phyloP scores from a whole-genome alignment of 2,888 invertebrate genomes.

The Thera obeliscata region DNA sequence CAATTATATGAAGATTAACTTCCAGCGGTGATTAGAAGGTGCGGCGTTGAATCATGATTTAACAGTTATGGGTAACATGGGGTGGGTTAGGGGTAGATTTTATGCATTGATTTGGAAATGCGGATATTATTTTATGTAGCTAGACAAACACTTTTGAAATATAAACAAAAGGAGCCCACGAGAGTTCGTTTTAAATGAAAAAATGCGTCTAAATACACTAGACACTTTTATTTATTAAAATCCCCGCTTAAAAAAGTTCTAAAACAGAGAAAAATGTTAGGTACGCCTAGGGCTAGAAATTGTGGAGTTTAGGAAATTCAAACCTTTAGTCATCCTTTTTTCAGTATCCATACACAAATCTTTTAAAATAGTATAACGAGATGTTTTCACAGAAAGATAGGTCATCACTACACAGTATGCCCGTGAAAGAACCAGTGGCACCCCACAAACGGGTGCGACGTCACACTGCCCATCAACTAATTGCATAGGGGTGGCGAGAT shows the following conservation, averaged over 20 bases:
- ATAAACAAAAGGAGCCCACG: too few species aligned
- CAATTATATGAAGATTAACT: slow-evolving; percentile 77
- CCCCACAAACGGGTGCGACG: slow-evolving; percentile 5
- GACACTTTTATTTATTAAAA: too few species aligned
- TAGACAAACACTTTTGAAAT: too few species aligned
- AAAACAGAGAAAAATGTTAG: too few species aligned
- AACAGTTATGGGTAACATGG: slow-evolving; percentile 10
- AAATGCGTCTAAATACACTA: too few species aligned
- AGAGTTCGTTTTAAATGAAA: too few species aligned
- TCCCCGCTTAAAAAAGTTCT: too few species aligned
- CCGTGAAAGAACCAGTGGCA: slow-evolving; percentile 5
- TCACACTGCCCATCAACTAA: slow-evolving; percentile 41
- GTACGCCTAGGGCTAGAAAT: too few species aligned
- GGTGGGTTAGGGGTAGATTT: neutral
- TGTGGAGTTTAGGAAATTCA: too few species aligned
- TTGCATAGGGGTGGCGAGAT: slow-evolving; percentile 31
- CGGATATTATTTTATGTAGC: neutral
- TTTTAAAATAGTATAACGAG: too few species aligned
- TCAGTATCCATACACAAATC: too few species aligned
- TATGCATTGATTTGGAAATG: slow-evolving; percentile 1
- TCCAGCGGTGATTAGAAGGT: slow-evolving; percentile 30
- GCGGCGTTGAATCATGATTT: slow-evolving; percentile 23
- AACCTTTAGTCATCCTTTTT: too few species aligned
- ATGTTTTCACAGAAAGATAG: neutral
- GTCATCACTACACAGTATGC: neutral